Percentiles rank a stretch among this genome's conserved stretches.
Evolutionary conservation across 1,140 invertebrate species (phyloP).

Genomic region (Lamellibrachia luymesi): DNA sequence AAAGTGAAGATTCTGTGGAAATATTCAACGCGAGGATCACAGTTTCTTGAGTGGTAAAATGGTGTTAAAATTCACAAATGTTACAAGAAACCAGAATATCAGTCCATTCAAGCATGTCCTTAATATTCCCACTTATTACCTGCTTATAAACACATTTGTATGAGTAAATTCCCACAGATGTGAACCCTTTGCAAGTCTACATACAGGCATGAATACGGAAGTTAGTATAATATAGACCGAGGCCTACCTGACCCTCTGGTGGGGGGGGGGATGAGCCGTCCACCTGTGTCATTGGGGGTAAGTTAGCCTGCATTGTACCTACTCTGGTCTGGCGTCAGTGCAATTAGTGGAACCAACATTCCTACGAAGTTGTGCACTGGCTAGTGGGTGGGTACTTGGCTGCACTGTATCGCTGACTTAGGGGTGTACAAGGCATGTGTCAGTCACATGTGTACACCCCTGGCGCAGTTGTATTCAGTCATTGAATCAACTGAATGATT

Average conservation of each 20-base stretch:
- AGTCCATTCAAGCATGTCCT: too few relatives aligned
- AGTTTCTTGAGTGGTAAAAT: too few relatives aligned
- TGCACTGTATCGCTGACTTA: neutral
- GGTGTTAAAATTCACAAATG: too few relatives aligned
- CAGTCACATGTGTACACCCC: neutral
- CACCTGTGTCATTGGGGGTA: neutral
- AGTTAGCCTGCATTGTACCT: neutral
- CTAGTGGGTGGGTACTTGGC: neutral
- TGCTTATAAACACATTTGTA: too few relatives aligned
- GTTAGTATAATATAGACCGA: neutral
- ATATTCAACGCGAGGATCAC: neutral
- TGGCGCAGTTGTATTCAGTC: neutral
- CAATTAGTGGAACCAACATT: neutral
- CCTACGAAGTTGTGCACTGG: neutral
- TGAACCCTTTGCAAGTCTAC: neutral
- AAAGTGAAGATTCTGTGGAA: neutral
- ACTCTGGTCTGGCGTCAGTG: neutral
- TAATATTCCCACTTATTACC: too few relatives aligned
- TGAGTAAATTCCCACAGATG: too few relatives aligned
- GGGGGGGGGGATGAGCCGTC: neutral
- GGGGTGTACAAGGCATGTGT: neutral
- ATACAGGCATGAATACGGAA: neutral
- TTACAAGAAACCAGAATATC: too few relatives aligned
- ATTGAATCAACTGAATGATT: neutral
- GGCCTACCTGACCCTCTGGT: neutral